These are phyloP conservation scores for Microtus ochrogaster DNA, from an alignment of 2,113 vertebrate genomes.

Conservation along the genomic window DNA sequence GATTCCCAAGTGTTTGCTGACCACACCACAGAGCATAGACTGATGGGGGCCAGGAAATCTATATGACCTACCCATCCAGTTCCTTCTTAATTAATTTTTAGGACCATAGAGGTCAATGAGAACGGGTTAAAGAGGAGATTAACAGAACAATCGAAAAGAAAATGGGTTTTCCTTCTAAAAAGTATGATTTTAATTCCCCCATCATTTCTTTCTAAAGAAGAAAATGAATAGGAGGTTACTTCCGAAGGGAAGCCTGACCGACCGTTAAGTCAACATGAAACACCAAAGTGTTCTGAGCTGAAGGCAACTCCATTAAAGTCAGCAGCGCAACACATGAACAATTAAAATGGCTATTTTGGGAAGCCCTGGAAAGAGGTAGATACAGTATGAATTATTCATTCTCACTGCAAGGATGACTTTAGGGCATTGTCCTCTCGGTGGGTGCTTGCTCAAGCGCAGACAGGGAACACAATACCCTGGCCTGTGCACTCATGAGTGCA, in stretches of 20 bases:
- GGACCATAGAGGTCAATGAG: neutral
- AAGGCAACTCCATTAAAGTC: constrained; percentile 54
- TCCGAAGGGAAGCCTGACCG: constrained; percentile 55
- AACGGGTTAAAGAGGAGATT: neutral
- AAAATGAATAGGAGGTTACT: constrained; percentile 28
- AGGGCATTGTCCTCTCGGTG: constrained; percentile 61
- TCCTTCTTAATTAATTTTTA: neutral
- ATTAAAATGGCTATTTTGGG: constrained; percentile 78
- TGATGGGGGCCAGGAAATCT: neutral
- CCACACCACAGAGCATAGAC: neutral
- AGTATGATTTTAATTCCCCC: neutral
- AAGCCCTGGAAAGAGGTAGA: constrained; percentile 70
- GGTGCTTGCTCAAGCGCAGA: constrained; percentile 50
- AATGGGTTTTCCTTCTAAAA: constrained; percentile 12
- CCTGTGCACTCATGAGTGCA: neutral
- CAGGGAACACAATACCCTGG: constrained; percentile 62
- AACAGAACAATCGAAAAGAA: neutral
- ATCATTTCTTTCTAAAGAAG: constrained; percentile 43
- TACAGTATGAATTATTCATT: constrained; percentile 80
- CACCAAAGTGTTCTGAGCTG: neutral
- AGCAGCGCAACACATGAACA: constrained; percentile 56
- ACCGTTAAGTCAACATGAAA: constrained; percentile 5
- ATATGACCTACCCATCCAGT: neutral
- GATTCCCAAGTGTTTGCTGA: neutral
- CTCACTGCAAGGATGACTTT: constrained; percentile 64